Conservation (phyloP, 1,140 invertebrate genomes). For the Neodiprion lecontei region DNA sequence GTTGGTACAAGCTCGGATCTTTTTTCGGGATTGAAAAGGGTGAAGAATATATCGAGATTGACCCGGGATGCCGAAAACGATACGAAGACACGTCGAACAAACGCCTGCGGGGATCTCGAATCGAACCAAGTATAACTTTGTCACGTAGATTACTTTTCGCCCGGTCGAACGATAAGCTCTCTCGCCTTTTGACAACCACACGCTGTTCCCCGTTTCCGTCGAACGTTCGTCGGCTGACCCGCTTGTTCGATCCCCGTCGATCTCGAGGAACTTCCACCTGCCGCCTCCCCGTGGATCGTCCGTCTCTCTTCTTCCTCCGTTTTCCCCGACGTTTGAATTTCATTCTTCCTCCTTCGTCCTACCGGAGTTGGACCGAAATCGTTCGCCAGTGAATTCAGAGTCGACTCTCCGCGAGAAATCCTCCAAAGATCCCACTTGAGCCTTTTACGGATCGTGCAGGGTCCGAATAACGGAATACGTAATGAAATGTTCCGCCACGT, state of each 20-base stretch:
- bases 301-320: not conserved
- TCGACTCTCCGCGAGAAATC: not conserved
- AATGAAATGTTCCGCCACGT: not conserved
- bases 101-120: slow-evolving; percentile 24
- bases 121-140: slow-evolving; percentile 43
- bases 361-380: not conserved
- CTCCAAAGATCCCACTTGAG: not conserved
- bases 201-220: not conserved
- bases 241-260: slow-evolving; percentile 13
- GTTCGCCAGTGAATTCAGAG: not conserved
- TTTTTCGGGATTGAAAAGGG: not conserved
- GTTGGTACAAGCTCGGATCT: no score
- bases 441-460: not conserved
- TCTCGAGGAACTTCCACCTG: not conserved
- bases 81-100: slow-evolving; percentile 25
- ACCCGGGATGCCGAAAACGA: slow-evolving; percentile 16
- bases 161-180: slow-evolving; percentile 34
- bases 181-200: slow-evolving; percentile 38
- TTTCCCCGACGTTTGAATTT: not conserved
- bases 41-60: not conserved
- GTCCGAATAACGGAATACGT: not conserved
- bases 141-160: slow-evolving; percentile 46
- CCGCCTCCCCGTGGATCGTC: not conserved
- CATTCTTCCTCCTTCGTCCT: no score
- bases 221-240: not conserved